Conservation (phyloP, 2,888 invertebrate species). For the Chymomyza procnemis region DNA sequence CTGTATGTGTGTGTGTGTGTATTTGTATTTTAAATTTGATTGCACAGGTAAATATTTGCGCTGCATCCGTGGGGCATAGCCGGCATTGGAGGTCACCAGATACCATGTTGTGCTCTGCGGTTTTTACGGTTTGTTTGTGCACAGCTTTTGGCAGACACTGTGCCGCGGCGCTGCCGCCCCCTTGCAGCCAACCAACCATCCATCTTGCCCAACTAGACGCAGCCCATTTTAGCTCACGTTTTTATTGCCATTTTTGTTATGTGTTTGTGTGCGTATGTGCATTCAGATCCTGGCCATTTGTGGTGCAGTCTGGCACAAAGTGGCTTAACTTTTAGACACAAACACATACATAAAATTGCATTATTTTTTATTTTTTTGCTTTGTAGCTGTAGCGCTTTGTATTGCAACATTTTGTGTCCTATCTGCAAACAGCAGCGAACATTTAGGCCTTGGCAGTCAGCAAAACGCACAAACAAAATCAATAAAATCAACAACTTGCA, state of each 20-base stretch:
- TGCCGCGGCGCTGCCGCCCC: no score
- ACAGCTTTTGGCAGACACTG: slow-evolving; percentile 11
- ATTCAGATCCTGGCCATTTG: slow-evolving; percentile 7
- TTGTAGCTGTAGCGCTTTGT: slow-evolving; percentile 9
- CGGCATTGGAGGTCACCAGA: not conserved
- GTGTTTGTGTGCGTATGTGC: no score
- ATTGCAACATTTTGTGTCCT: slow-evolving; percentile 13
- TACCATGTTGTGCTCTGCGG: slow-evolving; percentile 48
- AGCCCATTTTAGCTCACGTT: slow-evolving; percentile 15
- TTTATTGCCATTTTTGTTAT: slow-evolving; percentile 44
- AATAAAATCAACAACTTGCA: slow-evolving; percentile 54
- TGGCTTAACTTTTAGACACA: slow-evolving; percentile 56
- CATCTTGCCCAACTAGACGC: not conserved
- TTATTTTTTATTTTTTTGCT: slow-evolving; percentile 17
- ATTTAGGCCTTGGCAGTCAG: slow-evolving; percentile 7
- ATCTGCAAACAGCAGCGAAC: slow-evolving; percentile 31
- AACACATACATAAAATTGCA: not conserved
- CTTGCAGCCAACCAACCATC: not conserved
- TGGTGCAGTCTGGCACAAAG: slow-evolving; percentile 43
- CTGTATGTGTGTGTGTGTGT: slow-evolving; percentile 6
- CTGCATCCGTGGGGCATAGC: not conserved
- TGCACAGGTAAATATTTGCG: slow-evolving; percentile 62
- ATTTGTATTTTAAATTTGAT: slow-evolving; percentile 64
- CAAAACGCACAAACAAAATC: slow-evolving; percentile 41
- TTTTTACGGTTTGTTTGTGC: slow-evolving; percentile 65